These are phyloP conservation scores for Chloropsis hardwickii DNA, from an alignment of 2,113 vertebrate species.

Conservation along the genomic window DNA sequence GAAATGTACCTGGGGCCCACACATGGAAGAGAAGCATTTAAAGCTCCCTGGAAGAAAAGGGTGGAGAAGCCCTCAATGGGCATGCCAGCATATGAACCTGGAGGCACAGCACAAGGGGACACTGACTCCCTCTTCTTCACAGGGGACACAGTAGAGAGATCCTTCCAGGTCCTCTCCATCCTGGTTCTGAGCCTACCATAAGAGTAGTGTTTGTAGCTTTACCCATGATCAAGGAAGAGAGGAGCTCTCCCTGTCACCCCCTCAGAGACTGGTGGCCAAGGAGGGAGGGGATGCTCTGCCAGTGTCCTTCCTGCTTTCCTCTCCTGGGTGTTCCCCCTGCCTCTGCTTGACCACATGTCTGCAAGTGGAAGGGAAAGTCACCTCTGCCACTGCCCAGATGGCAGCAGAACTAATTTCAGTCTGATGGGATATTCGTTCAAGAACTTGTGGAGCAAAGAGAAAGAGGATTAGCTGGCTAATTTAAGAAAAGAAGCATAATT, in stretches of 20 bases:
- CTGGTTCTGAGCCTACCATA: background rate
- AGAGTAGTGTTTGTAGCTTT: background rate
- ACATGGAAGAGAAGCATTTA: background rate
- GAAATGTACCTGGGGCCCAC: background rate
- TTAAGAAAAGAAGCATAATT: background rate
- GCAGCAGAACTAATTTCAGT: background rate
- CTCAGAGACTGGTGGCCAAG: background rate
- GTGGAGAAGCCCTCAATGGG: background rate
- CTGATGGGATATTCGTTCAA: background rate
- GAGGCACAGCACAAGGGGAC: background rate
- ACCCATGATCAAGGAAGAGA: background rate
- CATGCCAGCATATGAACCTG: background rate
- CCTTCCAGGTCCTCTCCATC: background rate
- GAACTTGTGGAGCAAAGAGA: background rate
- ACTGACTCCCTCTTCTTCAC: background rate
- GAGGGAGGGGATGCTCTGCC: too few relatives aligned
- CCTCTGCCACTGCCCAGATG: background rate
- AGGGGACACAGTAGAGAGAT: fast-evolving
- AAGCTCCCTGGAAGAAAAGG: background rate
- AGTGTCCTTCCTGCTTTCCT: fast-evolving
- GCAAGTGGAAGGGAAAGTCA: background rate
- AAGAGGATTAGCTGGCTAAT: background rate
- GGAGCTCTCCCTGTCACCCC: background rate
- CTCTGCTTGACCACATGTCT: background rate
- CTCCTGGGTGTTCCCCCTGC: background rate